Conservation (phyloP, 2,797 vertebrate genomes). For the Emydoidea blandingii region DNA sequence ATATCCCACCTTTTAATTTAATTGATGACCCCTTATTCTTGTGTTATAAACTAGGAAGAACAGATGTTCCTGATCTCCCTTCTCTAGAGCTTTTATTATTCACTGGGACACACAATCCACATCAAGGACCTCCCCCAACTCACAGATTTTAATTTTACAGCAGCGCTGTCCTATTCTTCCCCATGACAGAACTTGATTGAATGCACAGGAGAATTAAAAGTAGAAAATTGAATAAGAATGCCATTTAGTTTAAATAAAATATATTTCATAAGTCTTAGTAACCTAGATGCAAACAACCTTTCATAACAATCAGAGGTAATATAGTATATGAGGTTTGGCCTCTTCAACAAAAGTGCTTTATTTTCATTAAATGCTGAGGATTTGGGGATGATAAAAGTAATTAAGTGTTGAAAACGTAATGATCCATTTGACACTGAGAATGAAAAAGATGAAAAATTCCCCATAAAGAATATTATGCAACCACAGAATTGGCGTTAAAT, state of each 20-base stretch:
- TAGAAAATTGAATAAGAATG: neutral
- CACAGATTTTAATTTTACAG: neutral
- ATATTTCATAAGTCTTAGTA: neutral
- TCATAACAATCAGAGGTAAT: neutral
- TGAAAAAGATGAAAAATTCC: slow-evolving; percentile 62
- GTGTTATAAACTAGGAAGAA: neutral
- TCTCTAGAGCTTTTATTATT: neutral
- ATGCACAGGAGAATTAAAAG: neutral
- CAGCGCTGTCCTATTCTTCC: neutral
- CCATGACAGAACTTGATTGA: neutral
- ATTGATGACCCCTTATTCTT: neutral
- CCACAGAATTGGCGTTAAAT: slow-evolving; percentile 55
- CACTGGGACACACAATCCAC: neutral
- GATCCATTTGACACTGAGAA: slow-evolving; percentile 47
- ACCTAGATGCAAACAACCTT: neutral
- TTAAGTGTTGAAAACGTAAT: slow-evolving; percentile 68
- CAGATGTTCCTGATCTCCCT: neutral
- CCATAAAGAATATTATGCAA: slow-evolving; percentile 57
- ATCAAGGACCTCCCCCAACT: neutral
- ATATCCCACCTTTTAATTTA: neutral
- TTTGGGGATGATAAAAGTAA: slow-evolving; percentile 69
- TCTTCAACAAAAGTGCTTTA: slow-evolving; percentile 44
- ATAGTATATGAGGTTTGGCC: slow-evolving; percentile 1
- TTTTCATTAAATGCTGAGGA: slow-evolving; percentile 50
- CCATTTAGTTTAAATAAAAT: neutral